Percentiles rank a stretch among this genome's conserved stretches.
phyloP scores from a whole-genome alignment of 2,797 vertebrate genomes.

The Rhabdophis nuchalis region DNA sequence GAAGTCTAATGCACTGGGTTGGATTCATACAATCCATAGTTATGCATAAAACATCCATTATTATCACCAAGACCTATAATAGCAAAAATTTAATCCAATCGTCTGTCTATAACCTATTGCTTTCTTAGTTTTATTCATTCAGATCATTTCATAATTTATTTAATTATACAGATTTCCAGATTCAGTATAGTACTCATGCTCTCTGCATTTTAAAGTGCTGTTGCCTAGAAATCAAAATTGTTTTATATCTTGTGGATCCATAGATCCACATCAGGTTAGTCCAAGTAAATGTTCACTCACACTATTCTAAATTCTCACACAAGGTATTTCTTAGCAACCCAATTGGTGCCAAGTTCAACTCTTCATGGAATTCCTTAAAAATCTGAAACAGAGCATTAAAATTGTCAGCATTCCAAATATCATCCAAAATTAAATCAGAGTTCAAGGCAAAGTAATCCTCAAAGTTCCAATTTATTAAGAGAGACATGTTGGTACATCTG shows the following conservation, averaged over 20 bases:
- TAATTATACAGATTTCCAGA: neutral
- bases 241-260: neutral
- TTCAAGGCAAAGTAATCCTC: no score
- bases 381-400: neutral
- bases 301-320: neutral
- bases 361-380: neutral
- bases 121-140: neutral
- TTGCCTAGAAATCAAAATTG: neutral
- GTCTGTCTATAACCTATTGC: neutral
- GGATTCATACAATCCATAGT: neutral
- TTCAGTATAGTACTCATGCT: neutral
- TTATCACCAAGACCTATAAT: neutral
- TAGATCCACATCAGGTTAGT: neutral
- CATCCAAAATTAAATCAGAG: no score
- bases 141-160: neutral
- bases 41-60: neutral
- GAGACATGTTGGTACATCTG: no score
- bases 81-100: neutral
- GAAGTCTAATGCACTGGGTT: neutral
- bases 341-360: neutral
- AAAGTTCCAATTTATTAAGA: no score
- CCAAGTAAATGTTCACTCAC: neutral
- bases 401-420: no score
- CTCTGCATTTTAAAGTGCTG: neutral
- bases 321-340: neutral